Base-by-base conservation (phyloP, 2,113 vertebrate species). In the Thunnus maccoyii region DNA sequence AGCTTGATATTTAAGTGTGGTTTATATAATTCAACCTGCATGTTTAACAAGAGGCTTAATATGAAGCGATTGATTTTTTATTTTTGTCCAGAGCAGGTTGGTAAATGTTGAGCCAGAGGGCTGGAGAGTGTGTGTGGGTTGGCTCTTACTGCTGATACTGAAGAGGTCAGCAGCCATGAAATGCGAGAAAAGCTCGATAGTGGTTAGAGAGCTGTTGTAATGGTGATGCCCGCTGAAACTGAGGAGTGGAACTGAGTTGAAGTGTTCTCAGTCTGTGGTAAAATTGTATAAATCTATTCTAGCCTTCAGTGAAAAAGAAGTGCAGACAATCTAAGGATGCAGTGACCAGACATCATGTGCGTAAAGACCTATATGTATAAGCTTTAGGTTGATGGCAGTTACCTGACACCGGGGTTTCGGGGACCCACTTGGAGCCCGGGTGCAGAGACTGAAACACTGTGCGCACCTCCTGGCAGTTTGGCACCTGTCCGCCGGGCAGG, bases 391-490 rank as follows among this genome's bases (percentile, higher is more conserved):
- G 46, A 60, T 4, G 56, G 27, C 14, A 62, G 70, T 92, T 95
- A 96, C 95, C 95, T 94, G 95, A 92, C 64, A 96, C 94, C 0
- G 95, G 94, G 25, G 55, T 91, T 76, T 96, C 95, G 27, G 95
- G 94, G 65, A 95, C 93, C 95, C 93, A 95, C 88, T 94, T 96
- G 86, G 94, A 93, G 13, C 95, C 94, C 4, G 95, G 95, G 65
- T 95, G 93, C 25, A 95, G 90, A 32, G 90, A 85, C 82, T 95
- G 95, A 64, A 96, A 96, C 30, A 93, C 92, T 0, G 94, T 75
- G 74, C 95, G 95, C 78, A 95, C 94, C 86, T 95, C 93, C 58
- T 93, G 94, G 90, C 95, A 96, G 90, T 90, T 92, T 48, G 92
- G 94, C 71, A 88, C 79, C 87, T 95, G 95, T 74, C 76, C 88